Evolutionary conservation across 2,797 vertebrate genomes (phyloP).

Genomic region (Macropodus opercularis): DNA sequence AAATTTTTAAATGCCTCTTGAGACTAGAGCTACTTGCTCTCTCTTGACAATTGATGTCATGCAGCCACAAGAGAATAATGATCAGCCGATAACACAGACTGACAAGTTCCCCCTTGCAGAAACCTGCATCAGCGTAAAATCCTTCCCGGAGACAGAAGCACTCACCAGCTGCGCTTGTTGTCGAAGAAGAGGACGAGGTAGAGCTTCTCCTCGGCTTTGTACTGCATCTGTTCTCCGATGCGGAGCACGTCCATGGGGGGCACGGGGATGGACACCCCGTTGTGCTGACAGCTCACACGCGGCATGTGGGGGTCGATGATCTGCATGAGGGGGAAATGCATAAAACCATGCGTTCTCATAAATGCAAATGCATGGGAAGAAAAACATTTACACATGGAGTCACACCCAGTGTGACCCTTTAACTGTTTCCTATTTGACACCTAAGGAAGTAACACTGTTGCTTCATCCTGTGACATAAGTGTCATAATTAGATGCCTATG

Average conservation of each 20-base stretch:
- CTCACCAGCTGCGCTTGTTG: conserved; percentile 99
- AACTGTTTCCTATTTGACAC: too few relatives aligned
- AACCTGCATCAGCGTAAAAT: conserved; percentile 37
- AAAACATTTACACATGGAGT: conserved; percentile 6
- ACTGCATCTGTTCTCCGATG: conserved; percentile 98
- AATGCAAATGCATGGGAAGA: conserved; percentile 17
- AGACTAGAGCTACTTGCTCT: conserved; percentile 20
- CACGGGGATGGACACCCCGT: conserved; percentile 94
- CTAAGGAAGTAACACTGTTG: background rate
- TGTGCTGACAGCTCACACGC: conserved; percentile 95
- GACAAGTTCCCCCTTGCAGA: conserved; percentile 48
- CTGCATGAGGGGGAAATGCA: conserved; percentile 63
- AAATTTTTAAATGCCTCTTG: conserved; percentile 26
- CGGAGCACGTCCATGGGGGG: conserved; percentile 94
- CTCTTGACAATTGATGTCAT: conserved; percentile 34
- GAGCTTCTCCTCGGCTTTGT: conserved; percentile 94
- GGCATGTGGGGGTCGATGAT: conserved; percentile 99
- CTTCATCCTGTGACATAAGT: conserved; percentile 3
- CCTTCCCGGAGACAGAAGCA: conserved; percentile 7
- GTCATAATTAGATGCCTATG: conserved; percentile 17
- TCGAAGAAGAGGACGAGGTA: conserved; percentile 98
- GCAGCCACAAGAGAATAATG: conserved; percentile 48
- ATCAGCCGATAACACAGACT: conserved; percentile 37
- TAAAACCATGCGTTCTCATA: background rate
- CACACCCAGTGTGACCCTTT: background rate